Evolutionary conservation across 2,888 invertebrate genomes (phyloP).

Genomic region (Drosophila testacea): DNA sequence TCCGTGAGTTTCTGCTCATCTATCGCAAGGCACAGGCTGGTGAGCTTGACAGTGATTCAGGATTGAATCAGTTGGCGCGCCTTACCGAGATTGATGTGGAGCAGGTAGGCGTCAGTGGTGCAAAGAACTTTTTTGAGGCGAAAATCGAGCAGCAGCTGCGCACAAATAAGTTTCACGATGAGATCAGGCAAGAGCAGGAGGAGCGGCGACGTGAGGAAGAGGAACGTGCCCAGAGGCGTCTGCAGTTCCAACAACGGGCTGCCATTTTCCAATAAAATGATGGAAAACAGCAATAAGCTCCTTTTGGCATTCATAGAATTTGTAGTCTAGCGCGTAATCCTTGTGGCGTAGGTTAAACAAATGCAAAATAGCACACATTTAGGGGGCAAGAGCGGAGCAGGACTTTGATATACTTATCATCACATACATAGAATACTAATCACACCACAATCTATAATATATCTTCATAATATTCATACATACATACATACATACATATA

Average conservation of each 20-base stretch:
- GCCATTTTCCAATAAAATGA: conserved; percentile 90
- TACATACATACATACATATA: conserved; percentile 23
- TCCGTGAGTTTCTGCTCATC: conserved; percentile 94
- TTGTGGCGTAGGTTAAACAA: conserved; percentile 74
- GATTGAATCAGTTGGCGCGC: conserved; percentile 93
- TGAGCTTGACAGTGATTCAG: conserved; percentile 94
- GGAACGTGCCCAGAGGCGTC: conserved; percentile 92
- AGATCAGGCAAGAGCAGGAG: conserved; percentile 96
- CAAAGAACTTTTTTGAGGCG: conserved; percentile 97
- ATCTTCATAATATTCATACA: conserved; percentile 42
- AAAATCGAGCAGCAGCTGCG: conserved; percentile 95
- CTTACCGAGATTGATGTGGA: conserved; percentile 97
- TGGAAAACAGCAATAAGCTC: neutral
- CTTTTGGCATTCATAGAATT: conserved; percentile 18
- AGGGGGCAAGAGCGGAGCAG: conserved; percentile 35
- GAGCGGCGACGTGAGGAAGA: conserved; percentile 93
- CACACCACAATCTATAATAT: conserved; percentile 37
- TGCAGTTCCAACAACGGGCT: conserved; percentile 95
- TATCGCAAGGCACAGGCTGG: conserved; percentile 96
- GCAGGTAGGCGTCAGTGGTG: conserved; percentile 97
- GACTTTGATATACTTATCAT: conserved; percentile 50
- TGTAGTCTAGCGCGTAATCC: conserved; percentile 70
- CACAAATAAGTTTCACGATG: conserved; percentile 95
- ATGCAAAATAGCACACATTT: conserved; percentile 42
- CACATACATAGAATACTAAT: conserved; percentile 44